These are phyloP conservation scores for Stigmatopora argus DNA, from an alignment of 2,113 vertebrate genomes.

Conservation along the genomic window DNA sequence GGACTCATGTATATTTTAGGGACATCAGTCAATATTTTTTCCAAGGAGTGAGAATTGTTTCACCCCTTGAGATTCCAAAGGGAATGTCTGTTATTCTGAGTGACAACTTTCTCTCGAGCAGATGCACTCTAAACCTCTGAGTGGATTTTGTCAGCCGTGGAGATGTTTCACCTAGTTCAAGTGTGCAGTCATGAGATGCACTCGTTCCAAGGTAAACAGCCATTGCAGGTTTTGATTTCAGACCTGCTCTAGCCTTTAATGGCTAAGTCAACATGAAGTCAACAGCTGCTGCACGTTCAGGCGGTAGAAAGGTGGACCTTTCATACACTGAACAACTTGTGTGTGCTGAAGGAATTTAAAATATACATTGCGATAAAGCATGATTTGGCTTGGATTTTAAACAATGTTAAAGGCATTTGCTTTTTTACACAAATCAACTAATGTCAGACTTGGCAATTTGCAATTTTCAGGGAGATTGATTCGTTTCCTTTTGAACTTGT, in stretches of 20 bases:
- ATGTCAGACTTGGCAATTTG: not conserved
- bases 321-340: constrained; percentile 27
- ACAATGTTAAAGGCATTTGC: constrained; percentile 5
- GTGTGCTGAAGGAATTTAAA: constrained; percentile 19
- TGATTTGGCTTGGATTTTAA: constrained; percentile 30
- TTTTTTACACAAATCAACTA: constrained; percentile 16
- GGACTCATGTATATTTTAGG: not conserved
- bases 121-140: constrained; percentile 24
- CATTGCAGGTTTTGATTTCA: constrained; percentile 55
- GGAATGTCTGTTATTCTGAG: constrained; percentile 7
- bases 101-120: constrained; percentile 13
- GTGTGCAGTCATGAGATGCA: constrained; percentile 39
- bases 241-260: constrained; percentile 55
- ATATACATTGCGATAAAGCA: constrained; percentile 6
- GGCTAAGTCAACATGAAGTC: constrained; percentile 63
- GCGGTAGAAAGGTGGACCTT: constrained; percentile 18
- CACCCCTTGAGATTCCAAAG: not conserved
- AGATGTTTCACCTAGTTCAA: constrained; percentile 48
- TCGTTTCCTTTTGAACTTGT: constrained; percentile 6
- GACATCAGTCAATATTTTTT: not conserved
- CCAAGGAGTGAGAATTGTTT: not conserved
- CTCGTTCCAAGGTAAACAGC: constrained; percentile 56
- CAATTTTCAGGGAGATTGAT: not conserved
- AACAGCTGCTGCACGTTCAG: constrained; percentile 41
- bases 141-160: constrained; percentile 29